Conservation (phyloP, 2,888 invertebrate species). For the Tipula confusa region DNA sequence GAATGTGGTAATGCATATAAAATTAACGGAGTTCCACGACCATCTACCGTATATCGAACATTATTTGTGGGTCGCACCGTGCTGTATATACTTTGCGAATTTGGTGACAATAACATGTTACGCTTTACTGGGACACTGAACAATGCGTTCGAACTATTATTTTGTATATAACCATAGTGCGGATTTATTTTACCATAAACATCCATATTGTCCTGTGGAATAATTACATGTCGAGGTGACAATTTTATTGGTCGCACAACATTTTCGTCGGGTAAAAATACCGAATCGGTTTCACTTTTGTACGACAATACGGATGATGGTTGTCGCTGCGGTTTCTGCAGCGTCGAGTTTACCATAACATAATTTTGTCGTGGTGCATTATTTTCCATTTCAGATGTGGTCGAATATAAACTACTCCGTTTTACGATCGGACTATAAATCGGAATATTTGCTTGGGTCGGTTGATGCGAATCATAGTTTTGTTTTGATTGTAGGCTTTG, state of each 20-base stretch:
- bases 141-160: background rate
- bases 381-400: constrained; percentile 44
- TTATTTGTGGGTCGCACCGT: background rate
- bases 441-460: constrained; percentile 33
- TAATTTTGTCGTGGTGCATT: constrained; percentile 38
- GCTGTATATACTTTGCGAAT: background rate
- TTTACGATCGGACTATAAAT: constrained; percentile 48
- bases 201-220: constrained; percentile 21
- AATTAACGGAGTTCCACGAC: constrained; percentile 45
- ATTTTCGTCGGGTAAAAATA: constrained; percentile 34
- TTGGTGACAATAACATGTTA: background rate
- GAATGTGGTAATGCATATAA: constrained; percentile 40
- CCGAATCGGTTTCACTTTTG: constrained; percentile 39
- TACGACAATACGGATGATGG: constrained; percentile 32
- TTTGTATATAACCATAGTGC: background rate
- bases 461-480: background rate
- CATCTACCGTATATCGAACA: constrained; percentile 37
- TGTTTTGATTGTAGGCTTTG: constrained; percentile 42
- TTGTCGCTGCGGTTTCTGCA: constrained; percentile 32
- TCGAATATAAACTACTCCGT: constrained; percentile 45
- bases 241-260: background rate
- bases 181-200: constrained; percentile 27
- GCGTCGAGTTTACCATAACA: background rate
- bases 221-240: background rate
- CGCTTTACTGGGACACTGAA: constrained; percentile 15